Evolutionary conservation across 2,797 vertebrate species (phyloP).

Genomic region (Peromyscus melanophrys): DNA sequence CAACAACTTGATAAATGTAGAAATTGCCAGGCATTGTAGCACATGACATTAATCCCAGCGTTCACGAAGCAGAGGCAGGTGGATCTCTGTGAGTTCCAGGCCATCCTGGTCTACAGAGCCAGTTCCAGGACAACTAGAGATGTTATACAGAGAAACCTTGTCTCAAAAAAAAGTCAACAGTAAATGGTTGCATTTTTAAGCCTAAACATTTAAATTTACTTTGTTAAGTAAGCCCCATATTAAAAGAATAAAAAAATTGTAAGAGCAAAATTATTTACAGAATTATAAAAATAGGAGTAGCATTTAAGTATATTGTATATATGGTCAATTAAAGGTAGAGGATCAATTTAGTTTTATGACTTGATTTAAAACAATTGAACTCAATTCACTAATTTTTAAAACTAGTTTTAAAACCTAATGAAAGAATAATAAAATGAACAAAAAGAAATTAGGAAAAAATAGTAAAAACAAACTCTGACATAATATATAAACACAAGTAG

Average conservation of each 20-base stretch:
- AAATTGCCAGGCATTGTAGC: neutral
- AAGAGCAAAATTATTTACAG: constrained; percentile 20
- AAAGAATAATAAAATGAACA: constrained; percentile 16
- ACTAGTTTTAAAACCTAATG: neutral
- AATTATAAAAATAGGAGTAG: neutral
- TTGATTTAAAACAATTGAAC: constrained; percentile 31
- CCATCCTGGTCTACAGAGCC: too few relatives aligned
- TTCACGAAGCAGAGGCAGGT: too few relatives aligned
- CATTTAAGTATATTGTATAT: neutral
- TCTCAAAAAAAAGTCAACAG: neutral
- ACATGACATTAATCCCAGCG: too few relatives aligned
- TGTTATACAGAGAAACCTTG: too few relatives aligned
- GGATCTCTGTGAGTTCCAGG: too few relatives aligned
- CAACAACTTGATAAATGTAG: constrained; percentile 5
- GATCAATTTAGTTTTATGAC: neutral
- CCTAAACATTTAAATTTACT: neutral
- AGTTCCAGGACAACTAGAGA: too few relatives aligned
- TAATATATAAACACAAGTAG: neutral
- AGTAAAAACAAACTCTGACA: neutral
- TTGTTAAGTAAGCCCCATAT: neutral
- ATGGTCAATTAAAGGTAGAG: neutral
- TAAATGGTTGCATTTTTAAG: neutral
- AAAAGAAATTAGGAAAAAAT: neutral
- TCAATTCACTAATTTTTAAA: neutral
- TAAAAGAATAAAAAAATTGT: neutral